Percentiles rank a stretch among this genome's conserved stretches.
Conservation (phyloP, 2,888 invertebrate genomes). For the Eilema sororculum region DNA sequence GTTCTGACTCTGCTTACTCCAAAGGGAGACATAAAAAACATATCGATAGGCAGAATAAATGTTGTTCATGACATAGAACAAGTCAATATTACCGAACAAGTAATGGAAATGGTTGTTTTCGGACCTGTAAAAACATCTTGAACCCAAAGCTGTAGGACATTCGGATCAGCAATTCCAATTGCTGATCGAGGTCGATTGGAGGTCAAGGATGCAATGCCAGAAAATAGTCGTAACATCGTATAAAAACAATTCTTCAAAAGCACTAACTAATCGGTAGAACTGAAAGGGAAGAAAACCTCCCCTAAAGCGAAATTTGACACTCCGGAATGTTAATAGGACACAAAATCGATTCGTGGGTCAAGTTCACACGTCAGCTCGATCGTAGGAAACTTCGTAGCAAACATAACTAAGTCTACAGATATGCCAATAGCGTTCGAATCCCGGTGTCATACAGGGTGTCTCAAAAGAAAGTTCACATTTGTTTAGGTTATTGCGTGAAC, state of each 20-base stretch:
- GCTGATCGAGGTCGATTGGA: too few species aligned
- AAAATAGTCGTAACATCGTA: too few species aligned
- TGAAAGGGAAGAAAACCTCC: neutral
- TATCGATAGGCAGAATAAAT: neutral
- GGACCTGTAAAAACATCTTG: too few species aligned
- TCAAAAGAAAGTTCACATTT: too few species aligned
- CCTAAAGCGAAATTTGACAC: neutral
- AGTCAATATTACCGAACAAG: neutral
- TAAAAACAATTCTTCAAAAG: too few species aligned
- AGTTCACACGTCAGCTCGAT: neutral
- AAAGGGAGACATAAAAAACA: neutral
- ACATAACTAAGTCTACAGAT: neutral
- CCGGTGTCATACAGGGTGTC: too few species aligned
- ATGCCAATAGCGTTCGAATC: neutral
- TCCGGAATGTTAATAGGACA: neutral
- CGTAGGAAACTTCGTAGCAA: neutral
- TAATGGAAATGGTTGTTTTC: neutral
- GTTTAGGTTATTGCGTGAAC: too few species aligned
- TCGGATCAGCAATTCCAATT: too few species aligned
- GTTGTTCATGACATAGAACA: neutral
- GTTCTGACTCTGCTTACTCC: neutral
- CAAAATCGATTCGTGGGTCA: neutral
- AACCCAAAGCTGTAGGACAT: too few species aligned
- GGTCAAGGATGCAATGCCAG: too few species aligned
- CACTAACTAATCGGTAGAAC: neutral